A percentile compares a stretch with the other conserved stretches of the same genome.
Evolutionary conservation across 2,888 invertebrate species (phyloP).

Genomic region (Hydrotaea cyrtoneurina): DNA sequence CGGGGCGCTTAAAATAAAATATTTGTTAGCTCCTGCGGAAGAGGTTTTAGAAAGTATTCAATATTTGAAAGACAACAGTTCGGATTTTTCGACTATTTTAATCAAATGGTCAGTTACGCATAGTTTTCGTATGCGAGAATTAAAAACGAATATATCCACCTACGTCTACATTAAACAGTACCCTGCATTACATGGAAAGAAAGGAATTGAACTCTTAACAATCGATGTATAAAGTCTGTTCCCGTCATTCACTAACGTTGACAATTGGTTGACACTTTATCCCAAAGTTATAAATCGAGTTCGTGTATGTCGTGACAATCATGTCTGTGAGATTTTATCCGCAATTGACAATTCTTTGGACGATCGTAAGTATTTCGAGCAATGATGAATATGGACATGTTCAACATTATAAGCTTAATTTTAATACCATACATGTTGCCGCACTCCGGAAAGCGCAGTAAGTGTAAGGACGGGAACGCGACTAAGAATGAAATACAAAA

Average conservation of each 20-base stretch:
- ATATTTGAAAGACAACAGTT: background rate
- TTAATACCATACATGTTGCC: constrained; percentile 4
- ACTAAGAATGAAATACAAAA: background rate
- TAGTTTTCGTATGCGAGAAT: background rate
- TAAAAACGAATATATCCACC: constrained; percentile 13
- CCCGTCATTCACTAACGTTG: background rate
- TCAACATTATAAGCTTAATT: background rate
- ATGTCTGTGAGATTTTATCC: background rate
- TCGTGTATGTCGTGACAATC: background rate
- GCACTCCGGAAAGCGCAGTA: background rate
- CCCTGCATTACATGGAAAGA: constrained; percentile 1
- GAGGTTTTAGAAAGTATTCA: constrained; percentile 15
- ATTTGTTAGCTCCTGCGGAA: background rate
- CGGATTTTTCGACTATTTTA: background rate
- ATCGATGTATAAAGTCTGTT: background rate
- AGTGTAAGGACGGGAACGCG: background rate
- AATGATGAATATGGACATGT: no score
- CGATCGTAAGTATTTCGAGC: constrained; percentile 2
- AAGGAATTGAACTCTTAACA: background rate
- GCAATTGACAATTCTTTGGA: background rate
- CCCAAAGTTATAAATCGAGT: background rate
- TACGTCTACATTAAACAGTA: background rate
- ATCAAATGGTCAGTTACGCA: background rate
- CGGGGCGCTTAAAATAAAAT: no score
- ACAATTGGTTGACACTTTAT: background rate